Evolutionary conservation across 2,113 vertebrate species (phyloP).

Genomic region (Ifrita kowaldi): DNA sequence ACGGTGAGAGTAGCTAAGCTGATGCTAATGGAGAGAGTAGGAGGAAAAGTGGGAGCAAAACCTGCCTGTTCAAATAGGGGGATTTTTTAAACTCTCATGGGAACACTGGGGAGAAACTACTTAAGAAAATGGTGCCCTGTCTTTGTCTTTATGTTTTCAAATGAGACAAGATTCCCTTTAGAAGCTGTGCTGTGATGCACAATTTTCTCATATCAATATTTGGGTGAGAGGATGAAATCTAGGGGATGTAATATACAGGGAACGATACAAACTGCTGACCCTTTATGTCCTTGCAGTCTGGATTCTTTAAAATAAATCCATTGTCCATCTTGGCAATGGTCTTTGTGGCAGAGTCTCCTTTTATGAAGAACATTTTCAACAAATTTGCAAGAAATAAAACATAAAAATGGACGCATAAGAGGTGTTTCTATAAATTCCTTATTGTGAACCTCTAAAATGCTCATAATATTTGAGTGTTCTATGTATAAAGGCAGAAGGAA

Average conservation of each 20-base stretch:
- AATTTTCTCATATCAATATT: background rate
- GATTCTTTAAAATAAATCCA: background rate
- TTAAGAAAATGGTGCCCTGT: background rate
- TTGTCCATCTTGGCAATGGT: background rate
- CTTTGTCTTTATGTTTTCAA: background rate
- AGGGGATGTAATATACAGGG: background rate
- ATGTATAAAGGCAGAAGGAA: background rate
- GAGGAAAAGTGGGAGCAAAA: background rate
- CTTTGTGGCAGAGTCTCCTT: background rate
- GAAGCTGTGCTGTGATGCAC: background rate
- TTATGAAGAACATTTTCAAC: background rate
- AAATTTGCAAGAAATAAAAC: background rate
- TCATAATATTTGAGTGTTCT: background rate
- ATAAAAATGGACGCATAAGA: background rate
- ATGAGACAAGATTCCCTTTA: background rate
- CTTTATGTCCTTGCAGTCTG: background rate
- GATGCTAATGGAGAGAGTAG: background rate
- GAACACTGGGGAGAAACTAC: background rate
- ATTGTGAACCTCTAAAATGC: background rate
- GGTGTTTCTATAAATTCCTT: background rate
- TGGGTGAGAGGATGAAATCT: background rate
- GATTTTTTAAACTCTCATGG: background rate
- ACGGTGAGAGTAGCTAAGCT: background rate
- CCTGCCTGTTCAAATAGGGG: background rate
- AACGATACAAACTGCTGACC: background rate